These are phyloP conservation scores for Eptatretus atami DNA, from an alignment of 2,797 vertebrate genomes.

Conservation along the genomic window DNA sequence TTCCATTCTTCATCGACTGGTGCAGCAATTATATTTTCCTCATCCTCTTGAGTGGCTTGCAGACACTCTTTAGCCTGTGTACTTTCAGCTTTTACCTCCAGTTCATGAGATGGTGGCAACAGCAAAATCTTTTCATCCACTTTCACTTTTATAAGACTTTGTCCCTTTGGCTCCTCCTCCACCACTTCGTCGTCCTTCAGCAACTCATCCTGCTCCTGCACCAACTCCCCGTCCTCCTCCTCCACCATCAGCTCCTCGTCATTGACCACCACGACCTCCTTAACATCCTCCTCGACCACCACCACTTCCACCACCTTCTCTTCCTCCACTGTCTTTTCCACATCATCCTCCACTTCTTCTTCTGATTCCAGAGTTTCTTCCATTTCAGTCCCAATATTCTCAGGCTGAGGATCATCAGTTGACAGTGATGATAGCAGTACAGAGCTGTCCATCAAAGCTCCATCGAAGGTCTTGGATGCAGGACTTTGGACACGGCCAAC, in stretches of 20 bases:
- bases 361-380: background rate
- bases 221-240: background rate
- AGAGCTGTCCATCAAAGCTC: too few species aligned
- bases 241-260: background rate
- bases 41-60: too few species aligned
- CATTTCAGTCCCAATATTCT: background rate
- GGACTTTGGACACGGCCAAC: too few species aligned
- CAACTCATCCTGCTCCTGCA: background rate
- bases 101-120: too few species aligned
- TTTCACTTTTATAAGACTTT: background rate
- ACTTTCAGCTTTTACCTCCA: too few species aligned
- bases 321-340: background rate
- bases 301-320: background rate
- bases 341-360: background rate
- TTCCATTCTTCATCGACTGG: too few species aligned
- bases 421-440: too few species aligned
- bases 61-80: too few species aligned
- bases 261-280: background rate
- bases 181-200: background rate
- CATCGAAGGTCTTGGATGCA: too few species aligned
- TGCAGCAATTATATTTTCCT: too few species aligned
- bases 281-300: background rate
- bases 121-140: too few species aligned
- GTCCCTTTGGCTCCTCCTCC: background rate
- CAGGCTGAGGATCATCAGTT: too few species aligned